Base-by-base conservation (phyloP, 2,888 invertebrate genomes). In the Aporophyla nigra region DNA sequence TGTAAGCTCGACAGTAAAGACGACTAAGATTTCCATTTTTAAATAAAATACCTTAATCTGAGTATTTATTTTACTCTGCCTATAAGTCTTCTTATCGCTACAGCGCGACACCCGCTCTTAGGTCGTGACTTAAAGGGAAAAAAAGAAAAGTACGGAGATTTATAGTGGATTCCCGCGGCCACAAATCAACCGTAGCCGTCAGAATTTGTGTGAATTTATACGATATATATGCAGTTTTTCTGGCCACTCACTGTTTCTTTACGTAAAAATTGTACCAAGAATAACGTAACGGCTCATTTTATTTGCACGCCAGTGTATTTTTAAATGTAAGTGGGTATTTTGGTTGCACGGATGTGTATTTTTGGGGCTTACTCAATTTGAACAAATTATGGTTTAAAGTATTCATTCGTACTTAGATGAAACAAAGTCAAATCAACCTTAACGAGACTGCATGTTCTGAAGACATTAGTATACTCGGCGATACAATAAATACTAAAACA, bases 181-280 rank as follows among this genome's bases (percentile, higher is more conserved):
- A 95, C 95, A 95, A 95, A 95, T 95, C 95, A 95, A 94, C 92
- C 84, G 88, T 87, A 86, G 90, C 92, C 92, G 94, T 94, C 94
- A 88, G 93, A 93, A 93, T 92, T 93, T 91, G 93, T 92, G 92
- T 92, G 93, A 94, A 93, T 92, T 87, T 88, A 87, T 87, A 88
- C 88, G 87, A 82, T 86, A 87, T 88, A 87, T 88, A 86, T 87
- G 89, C 88, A 88, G 79, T 88, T 88, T 88, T 88, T 88, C 89
- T 91, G 87, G 89, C 87, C 83, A 80, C 80, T 83, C 85, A 88
- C 87, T 90, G 89, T 90, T 90, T 90, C 89, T 89, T 89, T 86
- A 86, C 88, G 88, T 89, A 89, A 89, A 89, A 90, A 90, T 85
- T 89, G 86, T 90, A 78, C 78, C 51, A 71, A 77, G 78, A 83